Percentiles rank a stretch among this genome's conserved stretches.
Conservation (phyloP, 1,140 invertebrate genomes). For the Neelides sp. region DNA sequence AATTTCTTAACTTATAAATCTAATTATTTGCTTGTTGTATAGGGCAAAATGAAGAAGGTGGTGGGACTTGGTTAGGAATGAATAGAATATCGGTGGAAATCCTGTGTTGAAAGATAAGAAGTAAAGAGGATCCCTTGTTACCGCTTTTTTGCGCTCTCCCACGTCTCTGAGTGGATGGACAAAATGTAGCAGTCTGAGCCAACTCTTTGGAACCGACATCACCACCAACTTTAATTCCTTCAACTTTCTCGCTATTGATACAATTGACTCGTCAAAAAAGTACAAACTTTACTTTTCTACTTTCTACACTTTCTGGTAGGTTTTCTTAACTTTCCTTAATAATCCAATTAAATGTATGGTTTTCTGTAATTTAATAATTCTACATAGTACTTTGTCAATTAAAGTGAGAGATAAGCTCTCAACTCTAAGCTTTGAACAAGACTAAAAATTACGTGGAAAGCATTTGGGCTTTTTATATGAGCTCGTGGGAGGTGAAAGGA, state of each 20-base stretch:
- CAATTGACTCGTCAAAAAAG: no score
- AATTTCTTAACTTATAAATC: background rate
- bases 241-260: constrained; percentile 52
- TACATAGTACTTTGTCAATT: no score
- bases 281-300: no score
- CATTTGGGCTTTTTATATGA: no score
- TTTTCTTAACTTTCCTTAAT: no score
- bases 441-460: no score
- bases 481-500: no score
- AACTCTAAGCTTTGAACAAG: no score
- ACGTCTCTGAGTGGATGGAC: constrained; percentile 32
- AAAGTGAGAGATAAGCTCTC: no score
- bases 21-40: background rate
- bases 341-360: no score
- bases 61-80: constrained; percentile 63
- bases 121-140: constrained; percentile 49
- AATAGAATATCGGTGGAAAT: constrained; percentile 41
- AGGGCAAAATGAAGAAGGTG: constrained; percentile 44
- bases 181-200: constrained; percentile 20
- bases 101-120: constrained; percentile 41
- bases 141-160: constrained; percentile 32
- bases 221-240: constrained; percentile 47
- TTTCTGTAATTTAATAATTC: no score
- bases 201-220: constrained; percentile 19
- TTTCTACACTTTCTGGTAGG: no score